phyloP scores from a whole-genome alignment of 1,140 invertebrate genomes.

The Apocrypta bakeri region DNA sequence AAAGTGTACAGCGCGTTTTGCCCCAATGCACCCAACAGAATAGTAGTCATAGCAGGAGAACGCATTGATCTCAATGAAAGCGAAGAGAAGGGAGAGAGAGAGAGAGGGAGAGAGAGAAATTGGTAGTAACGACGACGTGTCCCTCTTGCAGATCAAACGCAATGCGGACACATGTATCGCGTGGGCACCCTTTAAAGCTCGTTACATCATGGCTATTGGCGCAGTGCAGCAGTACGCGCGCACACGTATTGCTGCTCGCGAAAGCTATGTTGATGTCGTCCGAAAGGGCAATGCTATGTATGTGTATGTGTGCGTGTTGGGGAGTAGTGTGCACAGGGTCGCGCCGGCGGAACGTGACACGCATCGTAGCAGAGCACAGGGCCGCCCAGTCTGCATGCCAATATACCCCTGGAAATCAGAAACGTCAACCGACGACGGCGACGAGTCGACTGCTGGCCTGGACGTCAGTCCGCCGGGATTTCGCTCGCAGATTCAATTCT shows the following conservation, averaged over 20 bases:
- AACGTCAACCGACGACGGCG: constrained; percentile 26
- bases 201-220: constrained; percentile 40
- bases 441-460: neutral
- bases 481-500: constrained; percentile 42
- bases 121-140: constrained; percentile 9
- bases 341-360: constrained; percentile 31
- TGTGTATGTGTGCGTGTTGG: constrained; percentile 19
- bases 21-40: neutral
- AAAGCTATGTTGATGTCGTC: neutral
- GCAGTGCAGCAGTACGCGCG: neutral
- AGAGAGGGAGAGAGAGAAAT: neutral
- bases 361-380: neutral
- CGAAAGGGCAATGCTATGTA: neutral
- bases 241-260: neutral
- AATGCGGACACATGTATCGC: neutral
- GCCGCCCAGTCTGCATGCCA: constrained; percentile 21
- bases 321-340: constrained; percentile 12
- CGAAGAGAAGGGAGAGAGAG: no score
- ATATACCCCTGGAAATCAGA: constrained; percentile 37
- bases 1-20: neutral
- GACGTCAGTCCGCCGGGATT: constrained; percentile 38
- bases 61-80: constrained; percentile 18
- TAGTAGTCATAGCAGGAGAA: neutral
- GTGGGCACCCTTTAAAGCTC: constrained; percentile 29
- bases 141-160: constrained; percentile 38